Conservation (phyloP, 1,140 invertebrate genomes). For the Brachionus asplanchnoidis region DNA sequence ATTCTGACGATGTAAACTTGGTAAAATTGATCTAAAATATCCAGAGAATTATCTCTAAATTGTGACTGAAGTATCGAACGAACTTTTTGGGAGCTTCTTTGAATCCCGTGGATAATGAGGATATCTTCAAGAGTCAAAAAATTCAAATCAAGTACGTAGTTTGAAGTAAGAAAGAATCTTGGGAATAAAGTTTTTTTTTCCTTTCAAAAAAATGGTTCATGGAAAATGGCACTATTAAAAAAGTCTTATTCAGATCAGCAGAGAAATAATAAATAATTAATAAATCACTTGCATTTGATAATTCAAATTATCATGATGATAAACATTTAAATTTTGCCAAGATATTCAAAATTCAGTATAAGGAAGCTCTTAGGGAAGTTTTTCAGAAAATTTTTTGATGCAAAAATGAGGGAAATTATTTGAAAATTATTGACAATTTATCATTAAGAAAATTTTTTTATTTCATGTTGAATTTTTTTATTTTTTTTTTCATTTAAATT, state of each 20-base stretch:
- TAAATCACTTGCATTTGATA: background rate
- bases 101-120: slow-evolving; percentile 8
- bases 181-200: too few species aligned
- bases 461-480: background rate
- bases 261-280: background rate
- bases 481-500: background rate
- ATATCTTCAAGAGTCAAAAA: slow-evolving; percentile 36
- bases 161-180: background rate
- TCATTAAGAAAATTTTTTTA: background rate
- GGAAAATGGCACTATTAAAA: too few species aligned
- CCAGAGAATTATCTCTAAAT: background rate
- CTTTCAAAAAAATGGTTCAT: too few species aligned
- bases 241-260: background rate
- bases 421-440: too few species aligned
- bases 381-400: background rate
- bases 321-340: background rate
- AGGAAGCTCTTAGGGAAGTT: background rate
- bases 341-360: background rate
- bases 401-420: too few species aligned
- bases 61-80: background rate
- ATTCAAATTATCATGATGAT: background rate
- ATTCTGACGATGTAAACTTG: background rate
- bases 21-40: background rate
- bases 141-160: slow-evolving; percentile 26
- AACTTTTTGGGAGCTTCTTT: background rate